Conservation (phyloP, 2,113 vertebrate species). For the Cyanoliseus patagonus region DNA sequence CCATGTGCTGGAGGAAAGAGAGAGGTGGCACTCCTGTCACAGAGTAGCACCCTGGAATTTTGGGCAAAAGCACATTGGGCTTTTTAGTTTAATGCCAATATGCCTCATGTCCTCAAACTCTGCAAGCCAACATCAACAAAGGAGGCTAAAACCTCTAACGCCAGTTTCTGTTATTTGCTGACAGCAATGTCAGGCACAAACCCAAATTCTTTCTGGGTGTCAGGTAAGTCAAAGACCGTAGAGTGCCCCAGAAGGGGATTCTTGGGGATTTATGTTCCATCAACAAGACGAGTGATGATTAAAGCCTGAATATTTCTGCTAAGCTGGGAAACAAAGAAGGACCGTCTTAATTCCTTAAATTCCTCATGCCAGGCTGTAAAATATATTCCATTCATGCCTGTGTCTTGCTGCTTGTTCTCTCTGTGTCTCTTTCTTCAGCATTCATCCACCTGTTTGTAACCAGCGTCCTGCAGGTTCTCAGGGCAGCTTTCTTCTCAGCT, state of each 20-base stretch:
- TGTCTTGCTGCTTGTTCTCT: conserved; percentile 8
- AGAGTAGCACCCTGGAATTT: background rate
- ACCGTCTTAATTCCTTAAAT: conserved; percentile 24
- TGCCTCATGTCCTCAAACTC: background rate
- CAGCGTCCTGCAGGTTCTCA: conserved; percentile 23
- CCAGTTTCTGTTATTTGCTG: background rate
- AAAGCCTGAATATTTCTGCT: conserved; percentile 49
- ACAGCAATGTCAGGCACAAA: background rate
- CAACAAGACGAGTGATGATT: conserved; percentile 33
- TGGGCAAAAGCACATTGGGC: background rate
- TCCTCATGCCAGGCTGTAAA: conserved; percentile 46
- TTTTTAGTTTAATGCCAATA: background rate
- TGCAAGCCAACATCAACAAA: background rate
- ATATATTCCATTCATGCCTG: background rate
- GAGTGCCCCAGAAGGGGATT: conserved; percentile 38
- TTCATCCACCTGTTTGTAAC: conserved; percentile 59
- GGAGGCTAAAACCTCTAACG: background rate
- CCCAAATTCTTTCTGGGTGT: conserved; percentile 24
- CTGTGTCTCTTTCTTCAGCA: conserved; percentile 19
- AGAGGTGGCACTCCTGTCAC: background rate
- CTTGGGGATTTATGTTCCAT: conserved; percentile 40
- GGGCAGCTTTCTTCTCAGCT: background rate
- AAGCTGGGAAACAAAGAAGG: conserved; percentile 20
- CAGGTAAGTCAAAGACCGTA: conserved; percentile 25
- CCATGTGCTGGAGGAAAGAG: background rate